Conservation (phyloP, 2,797 vertebrate genomes). For the Onychomys leucogaster region DNA sequence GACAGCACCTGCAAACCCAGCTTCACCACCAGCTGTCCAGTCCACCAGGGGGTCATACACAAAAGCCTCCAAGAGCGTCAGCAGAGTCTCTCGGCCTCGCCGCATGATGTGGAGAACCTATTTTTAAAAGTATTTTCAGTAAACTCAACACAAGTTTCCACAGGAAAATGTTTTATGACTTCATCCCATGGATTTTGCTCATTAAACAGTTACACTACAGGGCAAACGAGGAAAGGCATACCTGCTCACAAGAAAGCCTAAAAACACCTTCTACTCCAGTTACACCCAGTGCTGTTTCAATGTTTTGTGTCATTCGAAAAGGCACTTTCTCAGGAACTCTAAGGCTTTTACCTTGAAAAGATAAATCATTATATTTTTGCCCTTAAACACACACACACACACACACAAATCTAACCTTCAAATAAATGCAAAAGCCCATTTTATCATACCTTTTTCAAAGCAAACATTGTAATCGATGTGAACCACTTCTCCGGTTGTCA, state of each 20-base stretch:
- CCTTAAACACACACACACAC: not conserved
- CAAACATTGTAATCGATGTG: constrained; percentile 99
- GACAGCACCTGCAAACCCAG: constrained; percentile 98
- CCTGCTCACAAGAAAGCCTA: constrained; percentile 98
- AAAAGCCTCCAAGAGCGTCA: constrained; percentile 97
- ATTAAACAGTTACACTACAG: not conserved
- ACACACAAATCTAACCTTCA: constrained; percentile 4
- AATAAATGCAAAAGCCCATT: constrained; percentile 75
- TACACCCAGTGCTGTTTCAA: constrained; percentile 97
- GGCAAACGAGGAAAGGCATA: constrained; percentile 76
- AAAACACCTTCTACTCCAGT: constrained; percentile 99
- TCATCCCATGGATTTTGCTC: not conserved
- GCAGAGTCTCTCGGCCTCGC: constrained; percentile 96
- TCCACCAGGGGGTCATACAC: constrained; percentile 99
- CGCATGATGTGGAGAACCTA: constrained; percentile 99
- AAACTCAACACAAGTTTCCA: constrained; percentile 23
- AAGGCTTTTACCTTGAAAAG: constrained; percentile 95
- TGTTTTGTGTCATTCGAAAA: constrained; percentile 99
- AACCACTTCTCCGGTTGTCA: constrained; percentile 99
- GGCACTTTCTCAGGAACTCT: constrained; percentile 99
- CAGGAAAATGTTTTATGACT: not conserved
- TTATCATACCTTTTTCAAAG: constrained; percentile 97
- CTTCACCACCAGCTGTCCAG: constrained; percentile 98
- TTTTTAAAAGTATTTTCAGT: constrained; percentile 1
- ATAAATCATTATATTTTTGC: constrained; percentile 78